Percentiles rank a stretch among this genome's conserved stretches.
These are phyloP conservation scores for Ammospiza nelsoni DNA, from an alignment of 2,113 vertebrate genomes.

Conservation along the genomic window DNA sequence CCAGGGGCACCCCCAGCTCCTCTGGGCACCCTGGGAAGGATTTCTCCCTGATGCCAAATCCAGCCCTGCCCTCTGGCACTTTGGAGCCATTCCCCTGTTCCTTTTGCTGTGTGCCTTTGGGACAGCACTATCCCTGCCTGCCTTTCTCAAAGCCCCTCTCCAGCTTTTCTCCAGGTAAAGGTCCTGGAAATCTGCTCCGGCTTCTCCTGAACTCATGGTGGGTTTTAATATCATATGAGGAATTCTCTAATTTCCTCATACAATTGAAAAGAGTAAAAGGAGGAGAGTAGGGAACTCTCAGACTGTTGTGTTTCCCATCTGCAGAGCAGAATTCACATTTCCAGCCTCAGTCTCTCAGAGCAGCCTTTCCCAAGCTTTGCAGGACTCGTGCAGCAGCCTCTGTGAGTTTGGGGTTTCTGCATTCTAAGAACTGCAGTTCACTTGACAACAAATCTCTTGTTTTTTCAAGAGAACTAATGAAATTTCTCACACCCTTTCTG, in stretches of 20 bases:
- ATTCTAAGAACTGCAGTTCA: neutral
- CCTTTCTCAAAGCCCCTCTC: neutral
- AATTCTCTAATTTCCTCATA: neutral
- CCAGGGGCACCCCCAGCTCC: neutral
- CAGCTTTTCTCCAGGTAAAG: neutral
- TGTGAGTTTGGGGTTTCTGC: neutral
- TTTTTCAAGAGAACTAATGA: conserved; percentile 3
- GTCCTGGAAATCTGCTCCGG: neutral
- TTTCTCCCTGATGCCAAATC: neutral
- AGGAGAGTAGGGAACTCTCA: neutral
- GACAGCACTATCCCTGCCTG: accelerated
- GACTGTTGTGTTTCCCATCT: neutral
- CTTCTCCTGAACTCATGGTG: neutral
- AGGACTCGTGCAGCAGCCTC: accelerated
- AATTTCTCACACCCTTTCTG: neutral
- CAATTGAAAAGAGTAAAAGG: neutral
- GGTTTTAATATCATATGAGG: neutral
- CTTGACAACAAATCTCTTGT: neutral
- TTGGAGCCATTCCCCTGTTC: neutral
- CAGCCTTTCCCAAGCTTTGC: neutral
- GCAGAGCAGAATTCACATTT: neutral
- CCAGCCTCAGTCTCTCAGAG: neutral
- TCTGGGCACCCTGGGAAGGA: neutral
- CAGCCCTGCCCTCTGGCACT: neutral
- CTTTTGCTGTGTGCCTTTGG: neutral